Conservation (phyloP, 2,888 invertebrate species). For the Heteromurus nitidus region DNA sequence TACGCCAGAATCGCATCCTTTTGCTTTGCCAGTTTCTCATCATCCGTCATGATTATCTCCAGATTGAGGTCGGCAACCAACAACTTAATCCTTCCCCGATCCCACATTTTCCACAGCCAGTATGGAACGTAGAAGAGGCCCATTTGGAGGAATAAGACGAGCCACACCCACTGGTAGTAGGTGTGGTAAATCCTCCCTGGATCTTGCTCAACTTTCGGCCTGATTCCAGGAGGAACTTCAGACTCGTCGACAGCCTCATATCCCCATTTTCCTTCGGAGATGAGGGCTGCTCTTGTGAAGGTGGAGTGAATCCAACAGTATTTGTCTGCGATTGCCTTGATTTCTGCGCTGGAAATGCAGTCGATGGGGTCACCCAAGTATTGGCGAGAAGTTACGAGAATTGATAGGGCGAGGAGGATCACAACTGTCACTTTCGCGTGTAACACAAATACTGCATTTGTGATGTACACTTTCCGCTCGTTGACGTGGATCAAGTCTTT, state of each 20-base stretch:
- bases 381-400: conserved; percentile 66
- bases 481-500: conserved; percentile 67
- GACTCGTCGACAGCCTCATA: conserved; percentile 68
- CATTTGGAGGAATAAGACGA: conserved; percentile 63
- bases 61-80: conserved; percentile 64
- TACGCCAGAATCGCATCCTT: conserved; percentile 66
- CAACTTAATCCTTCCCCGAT: conserved; percentile 61
- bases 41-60: conserved; percentile 41
- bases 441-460: conserved; percentile 69
- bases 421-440: conserved; percentile 69
- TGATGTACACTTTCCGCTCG: conserved; percentile 62
- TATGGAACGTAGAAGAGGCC: conserved; percentile 67
- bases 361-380: conserved; percentile 71
- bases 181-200: conserved; percentile 45
- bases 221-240: conserved; percentile 65
- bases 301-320: conserved; percentile 72
- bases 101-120: conserved; percentile 62
- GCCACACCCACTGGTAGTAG: conserved; percentile 72
- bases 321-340: conserved; percentile 68
- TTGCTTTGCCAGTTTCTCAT: conserved; percentile 58
- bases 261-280: conserved; percentile 67
- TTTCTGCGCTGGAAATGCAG: conserved; percentile 67
- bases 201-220: conserved; percentile 59
- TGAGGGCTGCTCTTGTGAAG: conserved; percentile 65
- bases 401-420: conserved; percentile 66